Percentiles rank a stretch among this genome's conserved stretches.
Evolutionary conservation across 2,888 invertebrate genomes (phyloP).

Genomic region (Agrotis ipsilon): DNA sequence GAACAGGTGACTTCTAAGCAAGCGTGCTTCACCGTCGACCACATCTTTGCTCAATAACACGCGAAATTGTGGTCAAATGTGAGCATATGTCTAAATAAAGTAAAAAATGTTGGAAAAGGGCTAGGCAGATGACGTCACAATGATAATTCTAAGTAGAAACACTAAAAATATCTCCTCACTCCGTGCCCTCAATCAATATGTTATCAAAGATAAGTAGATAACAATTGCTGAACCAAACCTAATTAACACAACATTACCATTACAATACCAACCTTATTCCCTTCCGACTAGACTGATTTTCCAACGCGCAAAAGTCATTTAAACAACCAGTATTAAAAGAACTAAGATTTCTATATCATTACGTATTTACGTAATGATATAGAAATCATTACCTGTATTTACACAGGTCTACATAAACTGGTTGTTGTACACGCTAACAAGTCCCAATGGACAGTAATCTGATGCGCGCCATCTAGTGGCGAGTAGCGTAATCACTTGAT

Average conservation of each 20-base stretch:
- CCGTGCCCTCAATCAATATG: constrained; percentile 62
- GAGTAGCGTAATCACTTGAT: constrained; percentile 83
- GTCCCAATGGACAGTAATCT: constrained; percentile 79
- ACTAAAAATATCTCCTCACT: constrained; percentile 7
- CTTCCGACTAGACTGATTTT: not conserved
- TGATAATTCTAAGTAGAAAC: not conserved
- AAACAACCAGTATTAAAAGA: constrained; percentile 23
- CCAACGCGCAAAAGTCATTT: not conserved
- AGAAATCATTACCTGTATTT: too few species aligned
- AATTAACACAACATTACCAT: constrained; percentile 44
- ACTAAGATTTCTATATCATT: not conserved
- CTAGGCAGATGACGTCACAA: not conserved
- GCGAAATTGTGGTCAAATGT: too few species aligned
- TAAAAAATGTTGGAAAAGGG: too few species aligned
- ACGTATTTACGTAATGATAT: too few species aligned
- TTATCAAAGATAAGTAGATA: constrained; percentile 64
- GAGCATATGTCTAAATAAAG: too few species aligned
- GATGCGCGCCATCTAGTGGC: constrained; percentile 82
- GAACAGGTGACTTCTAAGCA: too few species aligned
- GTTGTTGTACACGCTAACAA: constrained; percentile 67
- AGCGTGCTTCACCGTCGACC: too few species aligned
- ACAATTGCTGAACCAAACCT: constrained; percentile 54
- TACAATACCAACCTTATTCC: constrained; percentile 21
- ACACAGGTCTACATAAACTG: constrained; percentile 55
- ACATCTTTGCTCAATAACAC: too few species aligned